These are phyloP conservation scores for Drosophila niveifrons DNA, from an alignment of 2,888 invertebrate species.

Conservation along the genomic window DNA sequence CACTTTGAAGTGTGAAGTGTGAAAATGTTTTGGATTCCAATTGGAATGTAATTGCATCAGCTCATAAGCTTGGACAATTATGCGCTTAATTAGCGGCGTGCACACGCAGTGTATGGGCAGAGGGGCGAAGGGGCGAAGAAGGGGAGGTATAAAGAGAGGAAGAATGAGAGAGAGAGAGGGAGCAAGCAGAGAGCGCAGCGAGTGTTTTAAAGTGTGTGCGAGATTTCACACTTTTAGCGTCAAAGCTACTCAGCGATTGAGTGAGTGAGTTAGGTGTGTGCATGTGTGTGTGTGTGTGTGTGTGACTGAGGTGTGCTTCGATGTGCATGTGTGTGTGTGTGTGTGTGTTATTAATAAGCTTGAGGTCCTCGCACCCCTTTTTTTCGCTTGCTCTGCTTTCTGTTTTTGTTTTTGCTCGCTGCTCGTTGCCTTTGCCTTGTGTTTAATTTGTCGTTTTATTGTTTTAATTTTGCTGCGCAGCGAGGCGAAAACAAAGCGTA, in stretches of 20 bases:
- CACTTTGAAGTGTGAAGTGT: neutral
- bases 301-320: neutral
- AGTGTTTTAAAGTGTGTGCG: conserved; percentile 57
- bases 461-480: conserved; percentile 73
- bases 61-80: conserved; percentile 40
- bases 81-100: conserved; percentile 65
- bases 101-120: neutral
- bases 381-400: too few relatives aligned
- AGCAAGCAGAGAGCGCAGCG: too few relatives aligned
- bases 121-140: neutral
- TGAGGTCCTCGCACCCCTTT: conserved; percentile 3
- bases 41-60: conserved; percentile 30
- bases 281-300: conserved; percentile 9
- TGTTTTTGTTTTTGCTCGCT: neutral
- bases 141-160: too few relatives aligned
- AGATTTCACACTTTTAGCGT: conserved; percentile 65
- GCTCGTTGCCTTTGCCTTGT: conserved; percentile 30
- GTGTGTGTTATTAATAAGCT: conserved; percentile 75
- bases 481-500: conserved; percentile 52
- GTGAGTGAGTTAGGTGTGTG: neutral
- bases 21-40: conserved; percentile 15
- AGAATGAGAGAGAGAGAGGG: too few relatives aligned
- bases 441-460: conserved; percentile 73
- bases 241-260: conserved; percentile 32
- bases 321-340: conserved; percentile 18